Conservation (phyloP, 2,888 invertebrate genomes). For the Zhuqinia jingwanae region DNA sequence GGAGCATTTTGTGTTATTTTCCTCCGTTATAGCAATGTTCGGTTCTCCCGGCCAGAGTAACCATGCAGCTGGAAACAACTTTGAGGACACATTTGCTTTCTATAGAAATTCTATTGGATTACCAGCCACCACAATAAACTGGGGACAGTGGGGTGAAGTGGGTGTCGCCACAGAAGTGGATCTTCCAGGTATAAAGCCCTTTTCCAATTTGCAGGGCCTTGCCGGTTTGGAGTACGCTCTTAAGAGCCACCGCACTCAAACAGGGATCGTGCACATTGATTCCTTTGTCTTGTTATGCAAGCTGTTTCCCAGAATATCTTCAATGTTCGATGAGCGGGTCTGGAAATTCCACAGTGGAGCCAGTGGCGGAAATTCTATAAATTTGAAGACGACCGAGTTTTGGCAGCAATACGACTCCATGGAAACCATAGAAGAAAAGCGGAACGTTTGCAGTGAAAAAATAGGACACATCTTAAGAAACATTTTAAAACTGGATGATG, state of each 20-base stretch:
- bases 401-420: conserved; percentile 63
- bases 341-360: background rate
- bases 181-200: conserved; percentile 55
- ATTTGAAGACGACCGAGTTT: conserved; percentile 40
- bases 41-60: too few species aligned
- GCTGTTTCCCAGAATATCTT: conserved; percentile 12
- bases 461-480: too few species aligned
- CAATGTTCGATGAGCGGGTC: conserved; percentile 58
- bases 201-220: conserved; percentile 60
- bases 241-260: conserved; percentile 51
- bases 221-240: conserved; percentile 44
- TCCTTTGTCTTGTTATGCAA: conserved; percentile 22
- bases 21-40: too few species aligned
- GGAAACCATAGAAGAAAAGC: background rate
- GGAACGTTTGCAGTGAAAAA: background rate
- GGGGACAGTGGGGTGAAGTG: background rate
- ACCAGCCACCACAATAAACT: too few species aligned
- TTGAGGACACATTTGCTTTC: too few species aligned
- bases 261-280: conserved; percentile 35
- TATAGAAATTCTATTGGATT: too few species aligned
- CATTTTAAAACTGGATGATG: too few species aligned
- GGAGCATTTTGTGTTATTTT: too few species aligned
- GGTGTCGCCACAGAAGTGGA: conserved; percentile 46
- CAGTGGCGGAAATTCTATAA: background rate
- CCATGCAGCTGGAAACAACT: too few species aligned